These are phyloP conservation scores for Cryptotis parvus DNA, from an alignment of 2,113 vertebrate species.

Conservation along the genomic window DNA sequence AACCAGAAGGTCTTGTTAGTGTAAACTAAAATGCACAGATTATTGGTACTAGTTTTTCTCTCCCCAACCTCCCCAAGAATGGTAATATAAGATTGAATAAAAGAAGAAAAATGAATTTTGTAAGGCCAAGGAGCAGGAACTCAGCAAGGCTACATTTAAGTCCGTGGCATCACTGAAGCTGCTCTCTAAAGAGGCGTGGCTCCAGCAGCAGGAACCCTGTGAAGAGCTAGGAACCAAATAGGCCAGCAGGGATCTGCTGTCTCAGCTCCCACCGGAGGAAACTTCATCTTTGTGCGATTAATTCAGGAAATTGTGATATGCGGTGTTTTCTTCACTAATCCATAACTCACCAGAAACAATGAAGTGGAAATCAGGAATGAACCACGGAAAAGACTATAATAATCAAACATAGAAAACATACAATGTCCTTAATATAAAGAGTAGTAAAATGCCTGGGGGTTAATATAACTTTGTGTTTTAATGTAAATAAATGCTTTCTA, in stretches of 20 bases:
- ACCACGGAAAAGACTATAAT: conserved; percentile 8
- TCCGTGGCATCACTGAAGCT: neutral
- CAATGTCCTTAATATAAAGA: neutral
- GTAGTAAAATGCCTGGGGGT: neutral
- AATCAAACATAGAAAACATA: neutral
- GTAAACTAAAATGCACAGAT: conserved; percentile 29
- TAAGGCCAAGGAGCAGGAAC: neutral
- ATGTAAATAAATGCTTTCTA: neutral
- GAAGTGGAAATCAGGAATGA: neutral
- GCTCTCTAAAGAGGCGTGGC: neutral
- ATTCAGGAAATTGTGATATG: conserved; percentile 26
- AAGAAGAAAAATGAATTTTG: neutral
- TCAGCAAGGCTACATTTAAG: neutral
- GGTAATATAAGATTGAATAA: neutral
- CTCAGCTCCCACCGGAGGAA: neutral
- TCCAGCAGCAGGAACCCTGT: neutral
- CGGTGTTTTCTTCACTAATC: conserved; percentile 30
- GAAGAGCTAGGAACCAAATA: conserved; percentile 13
- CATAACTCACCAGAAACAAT: conserved; percentile 10
- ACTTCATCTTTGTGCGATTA: conserved; percentile 33
- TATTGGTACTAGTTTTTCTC: neutral
- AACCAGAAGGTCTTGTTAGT: neutral
- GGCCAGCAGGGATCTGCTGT: neutral
- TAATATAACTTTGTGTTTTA: conserved; percentile 5
- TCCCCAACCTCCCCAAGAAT: neutral